A percentile compares a stretch with the other conserved stretches of the same genome.
Conservation (phyloP, 1,140 invertebrate genomes). For the Nasonia giraulti region DNA sequence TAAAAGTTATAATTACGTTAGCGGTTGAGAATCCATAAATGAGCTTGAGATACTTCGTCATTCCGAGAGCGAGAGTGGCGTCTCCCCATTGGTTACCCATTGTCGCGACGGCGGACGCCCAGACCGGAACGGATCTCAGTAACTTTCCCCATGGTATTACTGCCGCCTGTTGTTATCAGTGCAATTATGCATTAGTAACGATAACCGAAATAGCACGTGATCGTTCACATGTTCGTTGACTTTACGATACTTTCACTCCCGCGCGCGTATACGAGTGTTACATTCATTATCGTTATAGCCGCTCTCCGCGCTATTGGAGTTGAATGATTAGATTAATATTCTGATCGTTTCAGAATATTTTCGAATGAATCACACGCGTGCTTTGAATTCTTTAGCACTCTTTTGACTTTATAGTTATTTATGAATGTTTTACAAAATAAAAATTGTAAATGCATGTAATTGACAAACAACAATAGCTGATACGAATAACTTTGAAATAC, state of each 20-base stretch:
- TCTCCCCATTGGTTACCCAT: conserved; percentile 79
- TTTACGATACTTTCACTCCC: background rate
- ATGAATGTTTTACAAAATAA: background rate
- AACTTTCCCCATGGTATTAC: conserved; percentile 77
- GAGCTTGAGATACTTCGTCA: conserved; percentile 77
- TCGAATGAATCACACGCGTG: background rate
- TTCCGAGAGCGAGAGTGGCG: conserved; percentile 76
- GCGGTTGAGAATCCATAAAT: conserved; percentile 78
- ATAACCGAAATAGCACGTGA: background rate
- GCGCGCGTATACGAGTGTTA: background rate
- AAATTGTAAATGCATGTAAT: background rate
- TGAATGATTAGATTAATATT: no score
- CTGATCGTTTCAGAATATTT: background rate
- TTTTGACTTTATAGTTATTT: background rate
- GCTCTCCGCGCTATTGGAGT: no score
- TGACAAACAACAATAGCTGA: background rate
- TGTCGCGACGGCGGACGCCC: conserved; percentile 77
- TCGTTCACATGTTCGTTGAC: background rate
- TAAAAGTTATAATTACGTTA: conserved; percentile 69
- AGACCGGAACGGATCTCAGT: conserved; percentile 76
- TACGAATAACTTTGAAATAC: background rate
- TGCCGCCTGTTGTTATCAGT: conserved; percentile 61
- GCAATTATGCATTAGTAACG: conserved; percentile 10
- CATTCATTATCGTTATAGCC: background rate
- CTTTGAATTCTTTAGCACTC: background rate